Evolutionary conservation across 2,888 invertebrate species (phyloP), one percentile per base, ranked within the genome.

Genomic region (Ferrisia virgata): DNA sequence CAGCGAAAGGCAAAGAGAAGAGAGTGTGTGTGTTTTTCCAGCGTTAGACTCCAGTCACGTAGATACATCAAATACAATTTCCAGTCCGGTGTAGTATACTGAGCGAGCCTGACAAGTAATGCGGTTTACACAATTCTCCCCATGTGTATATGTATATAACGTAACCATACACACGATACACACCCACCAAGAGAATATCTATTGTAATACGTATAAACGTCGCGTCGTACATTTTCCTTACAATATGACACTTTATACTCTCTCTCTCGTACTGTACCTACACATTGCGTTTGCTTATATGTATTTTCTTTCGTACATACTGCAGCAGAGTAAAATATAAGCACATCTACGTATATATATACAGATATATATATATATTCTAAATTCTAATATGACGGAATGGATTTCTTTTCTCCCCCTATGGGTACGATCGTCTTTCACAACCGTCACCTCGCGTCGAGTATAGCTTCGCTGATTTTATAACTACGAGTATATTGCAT

Each of bases 61-160:
- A 72, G 25, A 64, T 72, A 72, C 72, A 72, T 72, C 72, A 72
- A 72, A 72, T 72, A 72, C 72, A 72, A 72, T 72, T 72, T 33
- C 72, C 72, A 72, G 72, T 72, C 72, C 72, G 33, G 72, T 28
- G 11, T 64, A 22, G 58, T 28, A n/a, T n/a, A 33, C 33, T 33
- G n/a, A 33, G 33, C 33, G 72, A 28, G 58, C 11, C 31, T 72
- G 72, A 72, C 72, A 72, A 72, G 72, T 72, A 72, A 72, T 33
- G 33, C 33, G 33, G 72, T 72, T 72, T 72, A 64, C 18, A 72
- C 58, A 9, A 64, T 64, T 64, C 58, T 9, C 58, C 58, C 58
- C 28, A 15, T 36, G 36, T 6, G 5, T 6, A 36, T 36, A 36
- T 36, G n/a, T 64, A 25, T 64, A 25, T 64, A 64, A 64, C 58